phyloP scores from a whole-genome alignment of 2,797 vertebrate genomes.

The Anguilla anguilla region DNA sequence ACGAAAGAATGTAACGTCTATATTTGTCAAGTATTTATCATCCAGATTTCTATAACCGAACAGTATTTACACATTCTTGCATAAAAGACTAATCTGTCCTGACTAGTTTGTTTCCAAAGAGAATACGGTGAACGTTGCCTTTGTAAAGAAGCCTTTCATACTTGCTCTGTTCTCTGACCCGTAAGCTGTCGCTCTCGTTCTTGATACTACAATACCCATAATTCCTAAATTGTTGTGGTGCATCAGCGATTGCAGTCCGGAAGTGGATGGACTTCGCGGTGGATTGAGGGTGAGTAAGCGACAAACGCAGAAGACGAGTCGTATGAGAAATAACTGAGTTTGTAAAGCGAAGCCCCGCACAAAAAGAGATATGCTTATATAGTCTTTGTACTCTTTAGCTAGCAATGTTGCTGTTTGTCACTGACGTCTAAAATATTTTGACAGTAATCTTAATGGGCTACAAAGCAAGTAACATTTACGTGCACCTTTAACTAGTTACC shows the following conservation, averaged over 20 bases:
- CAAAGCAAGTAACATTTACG: not conserved
- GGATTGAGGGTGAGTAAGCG: not conserved
- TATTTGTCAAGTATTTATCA: not conserved
- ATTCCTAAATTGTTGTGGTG: not conserved
- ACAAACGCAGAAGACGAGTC: not conserved
- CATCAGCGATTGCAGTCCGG: constrained; percentile 15
- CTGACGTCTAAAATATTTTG: not conserved
- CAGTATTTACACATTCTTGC: not conserved
- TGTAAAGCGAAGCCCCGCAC: not conserved
- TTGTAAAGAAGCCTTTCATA: not conserved
- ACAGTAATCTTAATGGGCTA: not conserved
- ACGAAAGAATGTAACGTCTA: not conserved
- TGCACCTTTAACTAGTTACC: not conserved
- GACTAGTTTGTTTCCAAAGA: not conserved
- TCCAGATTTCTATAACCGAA: not conserved
- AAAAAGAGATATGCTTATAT: not conserved
- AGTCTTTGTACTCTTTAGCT: not conserved
- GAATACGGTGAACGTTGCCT: not conserved
- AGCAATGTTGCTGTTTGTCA: not conserved
- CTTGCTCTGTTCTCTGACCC: not conserved
- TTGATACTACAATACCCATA: constrained; percentile 34
- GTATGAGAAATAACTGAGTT: not conserved
- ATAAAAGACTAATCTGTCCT: not conserved
- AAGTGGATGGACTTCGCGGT: not conserved
- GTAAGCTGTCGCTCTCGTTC: not conserved